phyloP scores from a whole-genome alignment of 2,113 vertebrate genomes.

The Brachirus orientalis region DNA sequence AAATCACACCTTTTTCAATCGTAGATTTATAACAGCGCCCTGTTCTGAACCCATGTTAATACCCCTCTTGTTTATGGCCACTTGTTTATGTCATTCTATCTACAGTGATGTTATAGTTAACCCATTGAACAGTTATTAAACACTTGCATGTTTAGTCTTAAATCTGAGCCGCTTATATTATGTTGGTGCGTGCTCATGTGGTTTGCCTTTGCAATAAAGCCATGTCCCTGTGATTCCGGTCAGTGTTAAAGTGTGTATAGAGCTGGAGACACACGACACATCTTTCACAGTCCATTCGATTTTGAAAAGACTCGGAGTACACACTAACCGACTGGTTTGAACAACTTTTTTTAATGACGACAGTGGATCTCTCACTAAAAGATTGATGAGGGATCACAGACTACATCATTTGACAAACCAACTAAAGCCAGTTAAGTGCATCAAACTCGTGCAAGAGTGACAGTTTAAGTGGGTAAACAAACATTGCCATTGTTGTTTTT shows the following conservation, averaged over 20 bases:
- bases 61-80: not conserved
- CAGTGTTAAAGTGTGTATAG: not conserved
- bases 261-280: too few relatives aligned
- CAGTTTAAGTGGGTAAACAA: too few relatives aligned
- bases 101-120: not conserved
- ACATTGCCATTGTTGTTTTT: too few relatives aligned
- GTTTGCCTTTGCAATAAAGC: not conserved
- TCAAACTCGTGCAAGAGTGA: too few relatives aligned
- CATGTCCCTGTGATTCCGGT: not conserved
- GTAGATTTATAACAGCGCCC: not conserved
- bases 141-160: not conserved
- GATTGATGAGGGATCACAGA: too few relatives aligned
- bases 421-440: too few relatives aligned
- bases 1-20: not conserved
- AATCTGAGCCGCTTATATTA: not conserved
- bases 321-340: too few relatives aligned
- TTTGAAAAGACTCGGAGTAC: too few relatives aligned
- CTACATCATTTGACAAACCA: too few relatives aligned
- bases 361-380: too few relatives aligned
- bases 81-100: constrained; percentile 1
- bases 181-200: not conserved
- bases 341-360: too few relatives aligned
- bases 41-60: not conserved
- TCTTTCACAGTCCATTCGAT: too few relatives aligned
- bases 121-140: not conserved